phyloP scores from a whole-genome alignment of 2,797 vertebrate species.

The Mus spretus region DNA sequence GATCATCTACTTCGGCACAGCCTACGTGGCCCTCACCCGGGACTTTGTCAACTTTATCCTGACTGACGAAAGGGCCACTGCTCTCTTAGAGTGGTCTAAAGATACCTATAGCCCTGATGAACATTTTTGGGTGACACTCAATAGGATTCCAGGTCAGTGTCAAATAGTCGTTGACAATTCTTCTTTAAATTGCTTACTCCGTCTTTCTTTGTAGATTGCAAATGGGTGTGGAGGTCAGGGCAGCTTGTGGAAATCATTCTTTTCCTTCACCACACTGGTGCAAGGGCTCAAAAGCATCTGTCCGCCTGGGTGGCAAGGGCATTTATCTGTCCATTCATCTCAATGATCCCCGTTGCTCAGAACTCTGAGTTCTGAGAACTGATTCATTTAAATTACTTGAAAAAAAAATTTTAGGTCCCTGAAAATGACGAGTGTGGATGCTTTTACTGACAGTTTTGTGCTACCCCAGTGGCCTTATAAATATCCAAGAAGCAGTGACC shows the following conservation, averaged over 20 bases:
- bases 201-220: background rate
- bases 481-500: background rate
- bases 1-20: conserved; percentile 87
- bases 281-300: too few relatives aligned
- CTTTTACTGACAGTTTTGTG: background rate
- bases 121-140: conserved; percentile 89
- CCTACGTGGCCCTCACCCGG: conserved; percentile 86
- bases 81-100: conserved; percentile 86
- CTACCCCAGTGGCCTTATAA: background rate
- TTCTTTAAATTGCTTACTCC: background rate
- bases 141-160: conserved; percentile 86
- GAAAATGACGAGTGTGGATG: background rate
- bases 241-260: background rate
- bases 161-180: background rate
- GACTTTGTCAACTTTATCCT: conserved; percentile 85
- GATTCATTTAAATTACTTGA: conserved; percentile 30
- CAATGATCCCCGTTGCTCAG: background rate
- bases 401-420: background rate
- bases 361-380: background rate
- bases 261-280: too few relatives aligned
- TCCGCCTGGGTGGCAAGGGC: too few relatives aligned
- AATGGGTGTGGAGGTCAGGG: background rate
- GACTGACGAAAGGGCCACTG: conserved; percentile 81
- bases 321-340: background rate
- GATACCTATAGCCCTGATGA: conserved; percentile 88